phyloP scores from a whole-genome alignment of 92 coral and sea anemone genomes.

The Paragorgia papillata region DNA sequence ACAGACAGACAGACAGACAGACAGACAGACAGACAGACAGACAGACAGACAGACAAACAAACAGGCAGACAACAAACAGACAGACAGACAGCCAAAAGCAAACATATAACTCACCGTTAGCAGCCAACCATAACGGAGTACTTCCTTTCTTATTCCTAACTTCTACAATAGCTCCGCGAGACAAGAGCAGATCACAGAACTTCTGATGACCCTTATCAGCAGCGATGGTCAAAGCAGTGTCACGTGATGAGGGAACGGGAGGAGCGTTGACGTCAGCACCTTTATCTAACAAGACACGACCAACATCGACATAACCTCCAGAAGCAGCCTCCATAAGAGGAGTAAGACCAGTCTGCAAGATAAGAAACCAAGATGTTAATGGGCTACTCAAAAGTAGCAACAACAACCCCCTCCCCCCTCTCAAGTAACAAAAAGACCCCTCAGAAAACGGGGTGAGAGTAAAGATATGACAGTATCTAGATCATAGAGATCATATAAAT shows the following conservation, averaged over 20 bases:
- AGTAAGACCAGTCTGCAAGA: constrained; percentile 87
- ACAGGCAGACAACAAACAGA: too few relatives aligned
- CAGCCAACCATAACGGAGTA: constrained; percentile 94
- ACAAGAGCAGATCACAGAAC: constrained; percentile 92
- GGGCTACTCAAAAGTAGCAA: neutral
- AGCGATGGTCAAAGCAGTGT: constrained; percentile 95
- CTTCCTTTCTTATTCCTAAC: constrained; percentile 98
- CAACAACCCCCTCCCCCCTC: neutral
- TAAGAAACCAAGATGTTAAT: neutral
- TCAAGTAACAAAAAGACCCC: too few relatives aligned
- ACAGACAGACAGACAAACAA: too few relatives aligned
- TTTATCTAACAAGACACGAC: constrained; percentile 90
- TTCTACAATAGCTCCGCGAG: constrained; percentile 96
- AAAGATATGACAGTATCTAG: too few relatives aligned
- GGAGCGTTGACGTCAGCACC: constrained; percentile 99
- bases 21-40: too few relatives aligned
- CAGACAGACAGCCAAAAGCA: neutral
- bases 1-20: too few relatives aligned
- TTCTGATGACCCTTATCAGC: constrained; percentile 99
- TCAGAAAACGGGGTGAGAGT: too few relatives aligned
- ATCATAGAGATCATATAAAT: too few relatives aligned
- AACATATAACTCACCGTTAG: constrained; percentile 72
- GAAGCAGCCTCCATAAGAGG: constrained; percentile 99
- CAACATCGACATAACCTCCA: constrained; percentile 97
- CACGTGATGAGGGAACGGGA: constrained; percentile 96